Conservation (phyloP, 2,888 invertebrate genomes). For the Willowsia nigromaculata region DNA sequence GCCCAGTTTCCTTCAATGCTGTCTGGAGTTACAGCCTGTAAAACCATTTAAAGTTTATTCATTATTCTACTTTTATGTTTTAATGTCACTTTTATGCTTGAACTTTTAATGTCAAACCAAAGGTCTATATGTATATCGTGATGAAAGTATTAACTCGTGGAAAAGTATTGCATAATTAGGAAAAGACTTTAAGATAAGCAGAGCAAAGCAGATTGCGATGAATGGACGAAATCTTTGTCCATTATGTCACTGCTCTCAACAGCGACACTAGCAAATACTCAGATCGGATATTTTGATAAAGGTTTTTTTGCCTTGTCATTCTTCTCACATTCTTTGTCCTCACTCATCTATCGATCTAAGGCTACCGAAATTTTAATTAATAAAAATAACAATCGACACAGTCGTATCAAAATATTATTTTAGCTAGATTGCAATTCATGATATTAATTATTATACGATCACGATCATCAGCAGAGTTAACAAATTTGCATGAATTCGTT, state of each 20-base stretch:
- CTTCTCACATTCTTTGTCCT: conserved; percentile 36
- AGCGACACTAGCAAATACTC: not conserved
- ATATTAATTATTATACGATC: conserved; percentile 10
- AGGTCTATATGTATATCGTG: not conserved
- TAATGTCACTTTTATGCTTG: not conserved
- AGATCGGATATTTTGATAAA: not conserved
- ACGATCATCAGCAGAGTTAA: not conserved
- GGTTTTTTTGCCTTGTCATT: conserved; percentile 45
- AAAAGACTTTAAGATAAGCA: conserved; percentile 1
- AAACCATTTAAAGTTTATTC: no score
- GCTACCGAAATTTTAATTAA: conserved; percentile 39
- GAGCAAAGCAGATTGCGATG: not conserved
- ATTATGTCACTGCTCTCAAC: not conserved
- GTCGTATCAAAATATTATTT: conserved; percentile 20
- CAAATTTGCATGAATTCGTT: conserved; percentile 62
- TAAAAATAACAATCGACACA: conserved; percentile 18
- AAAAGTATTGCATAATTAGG: conserved; percentile 44
- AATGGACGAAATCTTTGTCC: no score
- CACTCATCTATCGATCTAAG: conserved; percentile 19
- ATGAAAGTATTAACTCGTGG: not conserved
- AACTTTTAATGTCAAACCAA: not conserved
- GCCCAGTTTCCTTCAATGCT: conserved; percentile 79
- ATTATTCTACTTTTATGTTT: no score
- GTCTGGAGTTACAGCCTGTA: conserved; percentile 79
- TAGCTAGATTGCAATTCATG: conserved; percentile 2